phyloP scores from a whole-genome alignment of 2,113 vertebrate genomes.

The Typhlomys cinereus region DNA sequence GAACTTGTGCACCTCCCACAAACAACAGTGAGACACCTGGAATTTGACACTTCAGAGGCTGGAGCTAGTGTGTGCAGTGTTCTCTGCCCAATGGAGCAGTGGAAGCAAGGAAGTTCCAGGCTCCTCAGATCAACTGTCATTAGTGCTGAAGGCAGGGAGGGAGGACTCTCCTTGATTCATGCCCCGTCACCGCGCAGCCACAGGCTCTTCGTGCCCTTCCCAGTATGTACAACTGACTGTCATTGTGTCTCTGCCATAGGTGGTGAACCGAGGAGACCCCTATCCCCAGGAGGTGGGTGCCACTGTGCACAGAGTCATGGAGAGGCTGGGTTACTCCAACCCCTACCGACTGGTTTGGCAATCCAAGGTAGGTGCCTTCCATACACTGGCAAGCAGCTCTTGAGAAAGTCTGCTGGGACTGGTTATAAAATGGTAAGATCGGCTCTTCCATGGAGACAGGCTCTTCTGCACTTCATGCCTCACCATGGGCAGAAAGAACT shows the following conservation, averaged over 20 bases:
- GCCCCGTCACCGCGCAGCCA: rapidly evolving
- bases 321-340: conserved; percentile 93
- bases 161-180: background rate
- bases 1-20: rapidly evolving
- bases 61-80: background rate
- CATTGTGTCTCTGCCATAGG: conserved; percentile 82
- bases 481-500: background rate
- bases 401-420: background rate
- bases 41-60: background rate
- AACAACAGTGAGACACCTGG: background rate
- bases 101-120: background rate
- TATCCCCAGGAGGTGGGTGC: conserved; percentile 98
- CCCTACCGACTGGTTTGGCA: conserved; percentile 98
- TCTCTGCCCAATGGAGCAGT: background rate
- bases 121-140: rapidly evolving
- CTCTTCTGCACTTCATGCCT: background rate
- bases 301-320: conserved; percentile 98
- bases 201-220: background rate
- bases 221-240: rapidly evolving
- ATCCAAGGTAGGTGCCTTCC: conserved; percentile 89
- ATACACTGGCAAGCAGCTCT: rapidly evolving
- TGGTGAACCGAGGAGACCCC: conserved; percentile 96
- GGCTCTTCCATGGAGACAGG: background rate
- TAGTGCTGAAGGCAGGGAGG: background rate
- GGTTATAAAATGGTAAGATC: background rate